A percentile compares a stretch with the other conserved stretches of the same genome.
Evolutionary conservation across 2,888 invertebrate species (phyloP).

Genomic region (Phymatocera aterrima): DNA sequence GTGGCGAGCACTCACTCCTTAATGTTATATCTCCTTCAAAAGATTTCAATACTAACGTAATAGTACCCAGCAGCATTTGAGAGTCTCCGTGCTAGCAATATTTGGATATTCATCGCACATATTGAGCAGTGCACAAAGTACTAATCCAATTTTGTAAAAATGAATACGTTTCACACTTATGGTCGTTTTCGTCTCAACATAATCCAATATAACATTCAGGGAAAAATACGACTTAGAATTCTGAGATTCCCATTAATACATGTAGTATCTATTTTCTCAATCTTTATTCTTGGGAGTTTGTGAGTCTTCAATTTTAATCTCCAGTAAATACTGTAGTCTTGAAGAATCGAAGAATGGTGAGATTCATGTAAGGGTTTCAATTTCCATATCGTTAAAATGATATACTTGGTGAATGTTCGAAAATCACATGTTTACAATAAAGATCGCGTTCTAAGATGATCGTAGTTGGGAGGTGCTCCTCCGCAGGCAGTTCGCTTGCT

Average conservation of each 20-base stretch:
- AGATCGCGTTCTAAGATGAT: slow-evolving; percentile 31
- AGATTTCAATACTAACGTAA: slow-evolving; percentile 62
- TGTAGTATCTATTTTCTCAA: neutral
- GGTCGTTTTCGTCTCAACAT: slow-evolving; percentile 24
- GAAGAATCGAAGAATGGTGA: neutral
- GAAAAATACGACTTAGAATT: slow-evolving; percentile 6
- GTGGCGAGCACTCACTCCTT: neutral
- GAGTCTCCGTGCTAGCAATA: slow-evolving; percentile 62
- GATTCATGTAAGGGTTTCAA: slow-evolving; percentile 13
- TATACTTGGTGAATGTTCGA: slow-evolving; percentile 15
- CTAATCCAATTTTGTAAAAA: slow-evolving; percentile 1
- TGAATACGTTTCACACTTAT: slow-evolving; percentile 12
- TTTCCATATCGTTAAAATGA: slow-evolving; percentile 15
- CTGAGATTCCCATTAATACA: neutral
- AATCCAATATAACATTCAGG: slow-evolving; percentile 14
- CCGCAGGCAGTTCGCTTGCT: slow-evolving; percentile 63
- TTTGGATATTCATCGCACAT: slow-evolving; percentile 64
- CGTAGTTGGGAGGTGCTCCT: slow-evolving; percentile 56
- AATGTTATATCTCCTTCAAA: neutral
- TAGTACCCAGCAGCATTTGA: slow-evolving; percentile 66
- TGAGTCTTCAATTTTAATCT: neutral
- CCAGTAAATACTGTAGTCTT: neutral
- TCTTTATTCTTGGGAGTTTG: too few relatives aligned
- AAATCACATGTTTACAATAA: slow-evolving; percentile 42
- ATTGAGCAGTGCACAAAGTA: slow-evolving; percentile 49